phyloP scores from a whole-genome alignment of 2,113 vertebrate genomes.

The Tenrec ecaudatus region DNA sequence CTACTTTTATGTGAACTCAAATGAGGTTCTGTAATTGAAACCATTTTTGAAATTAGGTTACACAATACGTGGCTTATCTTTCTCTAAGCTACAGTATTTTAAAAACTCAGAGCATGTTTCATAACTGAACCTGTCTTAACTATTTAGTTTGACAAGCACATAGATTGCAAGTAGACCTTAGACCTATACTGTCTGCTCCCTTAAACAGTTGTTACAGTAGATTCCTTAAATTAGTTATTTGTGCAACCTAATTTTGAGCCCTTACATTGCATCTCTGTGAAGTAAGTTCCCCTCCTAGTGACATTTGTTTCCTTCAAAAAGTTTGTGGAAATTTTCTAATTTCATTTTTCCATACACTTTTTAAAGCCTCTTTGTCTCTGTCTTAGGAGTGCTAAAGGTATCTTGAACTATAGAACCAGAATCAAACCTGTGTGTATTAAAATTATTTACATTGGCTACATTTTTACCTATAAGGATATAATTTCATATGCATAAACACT shows the following conservation, averaged over 20 bases:
- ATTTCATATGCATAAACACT: neutral
- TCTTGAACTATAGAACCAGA: slow-evolving; percentile 13
- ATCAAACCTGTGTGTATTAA: neutral
- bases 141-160: slow-evolving; percentile 13
- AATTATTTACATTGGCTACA: neutral
- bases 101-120: neutral
- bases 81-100: slow-evolving; percentile 4
- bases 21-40: neutral
- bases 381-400: neutral
- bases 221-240: neutral
- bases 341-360: no score
- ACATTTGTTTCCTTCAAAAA: neutral
- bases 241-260: slow-evolving; percentile 32
- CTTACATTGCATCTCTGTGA: neutral
- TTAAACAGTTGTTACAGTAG: neutral
- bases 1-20: neutral
- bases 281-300: neutral
- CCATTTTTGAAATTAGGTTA: slow-evolving; percentile 7
- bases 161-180: neutral
- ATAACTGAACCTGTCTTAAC: neutral
- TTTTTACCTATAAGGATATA: slow-evolving; percentile 10
- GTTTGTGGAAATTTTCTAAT: no score
- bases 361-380: neutral
- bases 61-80: neutral
- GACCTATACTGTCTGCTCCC: neutral